These are phyloP conservation scores for Brachyhypopomus occidentalis DNA, from an alignment of 2,113 vertebrate species.

Conservation along the genomic window DNA sequence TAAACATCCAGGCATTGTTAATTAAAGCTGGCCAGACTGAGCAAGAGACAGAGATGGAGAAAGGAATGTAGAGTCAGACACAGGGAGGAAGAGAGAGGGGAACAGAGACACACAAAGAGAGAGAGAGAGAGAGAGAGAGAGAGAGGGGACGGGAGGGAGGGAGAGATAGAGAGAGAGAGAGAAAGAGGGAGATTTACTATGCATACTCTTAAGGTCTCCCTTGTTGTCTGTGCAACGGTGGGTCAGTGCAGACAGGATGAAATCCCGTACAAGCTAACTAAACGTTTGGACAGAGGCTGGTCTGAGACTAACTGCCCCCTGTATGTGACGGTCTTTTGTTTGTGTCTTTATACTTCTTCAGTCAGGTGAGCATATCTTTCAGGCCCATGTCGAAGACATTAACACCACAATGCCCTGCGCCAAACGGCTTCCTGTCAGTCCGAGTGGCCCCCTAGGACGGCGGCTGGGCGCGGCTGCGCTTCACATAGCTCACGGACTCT, in stretches of 20 bases:
- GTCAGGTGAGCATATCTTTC: conserved; percentile 57
- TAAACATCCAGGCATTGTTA: neutral
- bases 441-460: conserved; percentile 23
- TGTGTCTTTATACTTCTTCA: conserved; percentile 53
- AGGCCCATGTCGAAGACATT: conserved; percentile 47
- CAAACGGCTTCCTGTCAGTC: conserved; percentile 38
- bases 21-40: too few relatives aligned
- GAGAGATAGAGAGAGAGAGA: neutral
- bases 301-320: conserved; percentile 44
- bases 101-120: neutral
- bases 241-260: neutral
- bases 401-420: conserved; percentile 50
- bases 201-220: neutral
- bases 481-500: conserved; percentile 31
- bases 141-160: neutral
- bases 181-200: conserved; percentile 1
- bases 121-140: neutral
- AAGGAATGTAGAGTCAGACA: too few relatives aligned
- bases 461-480: conserved; percentile 24
- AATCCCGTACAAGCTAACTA: conserved; percentile 43
- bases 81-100: neutral
- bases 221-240: conserved; percentile 1
- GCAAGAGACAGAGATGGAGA: too few relatives aligned
- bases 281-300: conserved; percentile 45
- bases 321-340: conserved; percentile 49